Base-by-base conservation (phyloP, 92 coral and sea anemone species). In the Nematostella vectensis region DNA sequence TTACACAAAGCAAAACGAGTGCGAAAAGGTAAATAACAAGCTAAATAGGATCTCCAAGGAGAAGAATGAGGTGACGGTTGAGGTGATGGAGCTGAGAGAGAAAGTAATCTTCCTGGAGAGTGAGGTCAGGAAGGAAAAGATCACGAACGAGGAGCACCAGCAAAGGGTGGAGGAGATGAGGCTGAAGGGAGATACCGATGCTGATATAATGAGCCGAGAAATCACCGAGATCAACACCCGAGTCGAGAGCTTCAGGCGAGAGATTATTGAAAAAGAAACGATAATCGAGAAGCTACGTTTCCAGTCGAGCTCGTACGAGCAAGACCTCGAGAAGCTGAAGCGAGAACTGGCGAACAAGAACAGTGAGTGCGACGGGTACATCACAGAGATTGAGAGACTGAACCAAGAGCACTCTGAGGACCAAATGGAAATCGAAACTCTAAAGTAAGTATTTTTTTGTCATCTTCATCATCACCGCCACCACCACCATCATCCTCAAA, bases 41-140 rank as follows among this genome's bases (percentile, higher is more conserved):
- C 51, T 87, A 9, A 76, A 83, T 47, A 81, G 74, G 74, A 65
- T 93, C 43, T 80, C 70, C 29, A 65, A 79, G 18, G 99, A 93
- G 57, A 88, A 93, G 71, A 80, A 89, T 6, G 96, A 88, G 52
- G 70, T 93, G 29, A 88, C 89, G 29, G 72, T 87, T 42, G 94
- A 93, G 49, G 64, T 93, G 43, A 80, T 79, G 85, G 83, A 83
- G 28, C 82, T 93, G 45, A 73, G 83, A 21, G 95, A 85, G 38
- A 85, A 63, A 50, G 65, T 85, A 1, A 57, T 85, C 47, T 43
- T 70, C 31, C 75, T 85, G 26, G 88, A 83, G 30, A 84, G 95
- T 25, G 95, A 85, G 39, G 68, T 62, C 19, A 78, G 76, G 71
- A 73, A 69, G 26, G 81, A 85, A 48, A 81, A 61, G 50, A 61